These are phyloP conservation scores for Catamblyrhynchus diadema DNA, from an alignment of 2,797 vertebrate species.

Conservation along the genomic window DNA sequence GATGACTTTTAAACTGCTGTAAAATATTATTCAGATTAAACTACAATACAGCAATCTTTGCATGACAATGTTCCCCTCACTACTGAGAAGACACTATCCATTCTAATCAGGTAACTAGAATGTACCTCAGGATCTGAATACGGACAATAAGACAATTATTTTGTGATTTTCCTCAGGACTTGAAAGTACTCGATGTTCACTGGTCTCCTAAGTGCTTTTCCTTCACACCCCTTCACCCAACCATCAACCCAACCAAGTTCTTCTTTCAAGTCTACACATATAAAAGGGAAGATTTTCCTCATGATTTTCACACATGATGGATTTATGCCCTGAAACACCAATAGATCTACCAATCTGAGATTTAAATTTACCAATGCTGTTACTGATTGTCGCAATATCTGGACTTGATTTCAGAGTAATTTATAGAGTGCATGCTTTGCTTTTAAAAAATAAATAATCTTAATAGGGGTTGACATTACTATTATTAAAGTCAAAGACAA, in stretches of 20 bases:
- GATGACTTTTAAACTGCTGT: slow-evolving; percentile 36
- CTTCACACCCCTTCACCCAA: neutral
- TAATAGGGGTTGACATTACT: neutral
- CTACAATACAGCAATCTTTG: slow-evolving; percentile 10
- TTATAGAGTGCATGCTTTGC: neutral
- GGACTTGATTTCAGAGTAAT: neutral
- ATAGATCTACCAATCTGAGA: neutral
- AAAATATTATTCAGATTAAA: slow-evolving; percentile 27
- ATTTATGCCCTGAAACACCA: slow-evolving; percentile 10
- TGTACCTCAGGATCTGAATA: neutral
- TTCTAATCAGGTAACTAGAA: slow-evolving; percentile 6
- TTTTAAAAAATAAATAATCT: neutral
- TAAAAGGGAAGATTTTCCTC: neutral
- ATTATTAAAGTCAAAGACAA: neutral
- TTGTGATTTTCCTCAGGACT: neutral
- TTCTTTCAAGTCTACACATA: neutral
- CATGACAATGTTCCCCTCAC: neutral
- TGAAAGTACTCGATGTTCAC: neutral
- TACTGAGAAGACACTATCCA: neutral
- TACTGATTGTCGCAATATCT: neutral
- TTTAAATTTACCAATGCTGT: neutral
- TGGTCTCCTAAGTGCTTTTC: slow-evolving; percentile 7
- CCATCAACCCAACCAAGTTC: neutral
- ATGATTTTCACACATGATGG: neutral
- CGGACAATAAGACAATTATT: neutral